Conservation (phyloP, 2,888 invertebrate genomes). For the Ptilodon capucinus region DNA sequence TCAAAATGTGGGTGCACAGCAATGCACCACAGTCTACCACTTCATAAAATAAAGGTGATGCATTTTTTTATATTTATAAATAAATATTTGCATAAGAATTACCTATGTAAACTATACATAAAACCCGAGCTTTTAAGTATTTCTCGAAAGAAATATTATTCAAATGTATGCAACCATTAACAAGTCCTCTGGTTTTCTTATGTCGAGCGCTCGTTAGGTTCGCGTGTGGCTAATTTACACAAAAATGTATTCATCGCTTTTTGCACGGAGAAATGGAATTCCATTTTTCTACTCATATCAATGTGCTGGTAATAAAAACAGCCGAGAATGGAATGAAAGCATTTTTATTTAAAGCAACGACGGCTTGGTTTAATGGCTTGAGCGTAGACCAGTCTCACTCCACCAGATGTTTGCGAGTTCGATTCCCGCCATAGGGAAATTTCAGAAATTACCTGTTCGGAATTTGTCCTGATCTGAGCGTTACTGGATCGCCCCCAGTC, state of each 20-base stretch:
- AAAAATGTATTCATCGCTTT: slow-evolving; percentile 37
- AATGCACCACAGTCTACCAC: too few relatives aligned
- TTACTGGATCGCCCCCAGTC: too few relatives aligned
- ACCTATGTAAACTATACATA: slow-evolving; percentile 2
- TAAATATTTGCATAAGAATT: not conserved
- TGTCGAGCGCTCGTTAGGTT: slow-evolving; percentile 21
- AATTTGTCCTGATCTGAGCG: too few relatives aligned
- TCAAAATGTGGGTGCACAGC: too few relatives aligned
- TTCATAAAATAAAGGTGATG: too few relatives aligned
- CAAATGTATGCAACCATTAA: slow-evolving; percentile 25
- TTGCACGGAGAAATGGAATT: slow-evolving; percentile 31
- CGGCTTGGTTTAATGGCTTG: too few relatives aligned
- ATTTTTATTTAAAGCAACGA: not conserved
- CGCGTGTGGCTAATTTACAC: slow-evolving; percentile 39
- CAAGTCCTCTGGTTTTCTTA: slow-evolving; percentile 20
- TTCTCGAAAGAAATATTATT: slow-evolving; percentile 19
- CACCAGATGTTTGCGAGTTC: too few relatives aligned
- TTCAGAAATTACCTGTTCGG: too few relatives aligned
- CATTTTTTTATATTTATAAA: not conserved
- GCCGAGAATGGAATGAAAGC: slow-evolving; percentile 6
- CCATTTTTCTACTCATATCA: slow-evolving; percentile 17
- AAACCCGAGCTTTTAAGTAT: not conserved
- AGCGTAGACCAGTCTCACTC: too few relatives aligned
- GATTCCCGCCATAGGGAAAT: too few relatives aligned
- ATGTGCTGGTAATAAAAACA: slow-evolving; percentile 22